Percentiles rank a stretch among this genome's conserved stretches.
Evolutionary conservation across 2,888 invertebrate genomes (phyloP).

Genomic region (Balanococcus diminutus): DNA sequence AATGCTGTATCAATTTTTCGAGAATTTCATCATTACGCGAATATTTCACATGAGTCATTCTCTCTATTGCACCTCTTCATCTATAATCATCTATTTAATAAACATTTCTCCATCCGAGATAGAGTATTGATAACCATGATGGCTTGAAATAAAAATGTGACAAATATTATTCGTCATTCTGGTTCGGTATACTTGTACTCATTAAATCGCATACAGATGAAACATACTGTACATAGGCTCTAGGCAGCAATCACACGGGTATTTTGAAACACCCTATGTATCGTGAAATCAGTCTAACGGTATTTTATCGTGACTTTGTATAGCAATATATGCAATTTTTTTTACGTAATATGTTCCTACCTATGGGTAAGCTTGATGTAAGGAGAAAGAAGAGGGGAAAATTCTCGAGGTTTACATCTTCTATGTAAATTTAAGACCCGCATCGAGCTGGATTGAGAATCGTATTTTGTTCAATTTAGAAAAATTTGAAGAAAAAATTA

Average conservation of each 20-base stretch:
- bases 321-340: conserved; percentile 2
- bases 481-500: not conserved
- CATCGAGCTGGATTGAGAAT: not conserved
- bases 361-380: not conserved
- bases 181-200: not conserved
- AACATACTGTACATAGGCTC: not conserved
- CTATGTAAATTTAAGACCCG: not conserved
- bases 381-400: not conserved
- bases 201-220: not conserved
- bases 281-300: conserved; percentile 29
- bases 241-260: not conserved
- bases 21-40: not conserved
- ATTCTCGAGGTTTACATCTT: not conserved
- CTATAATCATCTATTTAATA: not conserved
- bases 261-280: conserved; percentile 30
- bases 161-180: not conserved
- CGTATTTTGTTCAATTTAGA: too few species aligned
- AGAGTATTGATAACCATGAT: not conserved
- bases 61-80: not conserved
- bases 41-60: not conserved
- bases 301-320: conserved; percentile 31
- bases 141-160: not conserved
- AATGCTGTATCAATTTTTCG: conserved; percentile 4
- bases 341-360: conserved; percentile 7
- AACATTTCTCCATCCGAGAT: not conserved